These are phyloP conservation scores for Bombus waltoni DNA, from an alignment of 1,140 invertebrate genomes.

Conservation along the genomic window DNA sequence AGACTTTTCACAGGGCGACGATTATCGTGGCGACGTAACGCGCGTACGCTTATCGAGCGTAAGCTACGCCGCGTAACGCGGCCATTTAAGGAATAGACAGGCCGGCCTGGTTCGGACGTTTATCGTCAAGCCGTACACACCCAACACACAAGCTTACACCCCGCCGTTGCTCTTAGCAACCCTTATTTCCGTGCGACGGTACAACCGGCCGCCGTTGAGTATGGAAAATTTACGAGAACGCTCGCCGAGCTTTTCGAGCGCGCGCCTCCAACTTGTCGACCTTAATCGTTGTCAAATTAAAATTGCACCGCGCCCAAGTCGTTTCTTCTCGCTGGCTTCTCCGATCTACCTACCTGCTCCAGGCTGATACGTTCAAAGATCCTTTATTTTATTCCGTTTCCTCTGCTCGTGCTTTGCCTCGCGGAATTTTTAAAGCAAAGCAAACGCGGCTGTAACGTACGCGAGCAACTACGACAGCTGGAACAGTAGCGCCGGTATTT, in stretches of 20 bases:
- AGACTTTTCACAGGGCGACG: neutral
- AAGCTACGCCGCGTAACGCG: neutral
- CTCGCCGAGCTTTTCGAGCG: neutral
- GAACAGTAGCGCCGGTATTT: neutral
- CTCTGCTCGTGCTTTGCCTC: too few species aligned
- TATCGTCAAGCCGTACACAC: neutral
- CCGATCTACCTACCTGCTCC: neutral
- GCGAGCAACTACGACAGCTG: too few species aligned
- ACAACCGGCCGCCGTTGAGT: neutral
- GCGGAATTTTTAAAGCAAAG: neutral
- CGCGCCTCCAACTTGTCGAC: neutral
- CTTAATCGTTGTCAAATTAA: neutral
- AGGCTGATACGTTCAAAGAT: neutral
- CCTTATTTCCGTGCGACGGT: neutral
- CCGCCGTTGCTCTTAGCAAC: conserved; percentile 1
- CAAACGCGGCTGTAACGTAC: neutral
- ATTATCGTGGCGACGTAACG: neutral
- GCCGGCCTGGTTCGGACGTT: neutral
- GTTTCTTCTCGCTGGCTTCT: neutral
- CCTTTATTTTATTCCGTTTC: neutral
- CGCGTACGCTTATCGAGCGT: neutral
- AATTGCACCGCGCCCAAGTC: neutral
- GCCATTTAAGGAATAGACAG: neutral
- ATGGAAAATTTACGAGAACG: neutral
- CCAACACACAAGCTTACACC: neutral